Evolutionary conservation across 2,113 vertebrate species (phyloP), one percentile per base, ranked within the genome.

Genomic region (Arizona elegans): DNA sequence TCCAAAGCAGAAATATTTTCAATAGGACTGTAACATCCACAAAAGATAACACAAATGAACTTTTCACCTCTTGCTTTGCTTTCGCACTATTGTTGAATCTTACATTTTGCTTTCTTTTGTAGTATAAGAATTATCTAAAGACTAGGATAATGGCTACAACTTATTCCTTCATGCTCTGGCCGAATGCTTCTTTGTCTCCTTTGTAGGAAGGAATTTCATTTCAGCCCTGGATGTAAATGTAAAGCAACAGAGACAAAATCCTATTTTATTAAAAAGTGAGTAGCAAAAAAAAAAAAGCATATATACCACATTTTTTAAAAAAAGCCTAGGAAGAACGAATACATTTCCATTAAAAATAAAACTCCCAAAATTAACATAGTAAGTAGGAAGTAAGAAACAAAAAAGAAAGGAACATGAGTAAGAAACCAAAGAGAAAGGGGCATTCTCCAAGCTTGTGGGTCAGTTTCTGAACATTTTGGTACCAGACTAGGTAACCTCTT

Each of bases 141-240:
- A 1, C 86, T 29, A 92, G 3, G 29, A 92, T 53, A 94, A 59
- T 55, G 91, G 90, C 43, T 88, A 58, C 0, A 21, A 1, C 3
- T 62, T 1, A 86, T 89, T 2, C 1, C 75, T 81, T 81, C 85
- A 1, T 54, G 3, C 86, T 5, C 90, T 92, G n/a, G 17, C 55
- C 58, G 1, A 81, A 1, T 58, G 26, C 58, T 91, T 89, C 33
- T 92, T 93, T 90, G 55, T 91, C 88, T 95, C 17, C 2, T 50
- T 92, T 12, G 15, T 88, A 95, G 81, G 24, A 85, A 95, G 50
- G 0, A 89, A 91, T 15, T 52, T 90, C 91, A 93, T 93, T 86
- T 12, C 91, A 96, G 58, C 0, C 2, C 33, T 8, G 1, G 8
- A 55, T 89, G 12, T 88, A 93, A 91, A 94, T 86, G 43, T 26